phyloP scores from a whole-genome alignment of 2,797 vertebrate species.

The Falco peregrinus region DNA sequence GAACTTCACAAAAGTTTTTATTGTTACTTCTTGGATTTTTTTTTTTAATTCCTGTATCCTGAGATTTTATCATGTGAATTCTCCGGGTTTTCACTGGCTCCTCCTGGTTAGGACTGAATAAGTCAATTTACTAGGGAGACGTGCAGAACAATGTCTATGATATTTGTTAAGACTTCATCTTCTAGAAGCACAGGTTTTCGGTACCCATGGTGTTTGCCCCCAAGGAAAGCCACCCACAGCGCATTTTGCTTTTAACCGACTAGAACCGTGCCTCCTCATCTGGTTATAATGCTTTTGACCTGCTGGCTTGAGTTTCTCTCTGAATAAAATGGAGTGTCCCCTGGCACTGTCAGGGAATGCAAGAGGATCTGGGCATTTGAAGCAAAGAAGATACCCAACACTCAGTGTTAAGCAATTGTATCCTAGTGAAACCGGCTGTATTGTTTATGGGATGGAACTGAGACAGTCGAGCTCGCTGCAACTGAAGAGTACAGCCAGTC shows the following conservation, averaged over 20 bases:
- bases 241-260: background rate
- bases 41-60: background rate
- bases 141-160: background rate
- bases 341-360: background rate
- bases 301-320: background rate
- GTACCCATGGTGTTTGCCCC: background rate
- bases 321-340: background rate
- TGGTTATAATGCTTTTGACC: background rate
- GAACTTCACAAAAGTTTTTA: background rate
- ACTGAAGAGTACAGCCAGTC: background rate
- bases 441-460: background rate
- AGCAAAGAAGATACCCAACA: background rate
- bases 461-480: background rate
- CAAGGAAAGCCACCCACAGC: fast-evolving
- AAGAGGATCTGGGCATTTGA: background rate
- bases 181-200: background rate
- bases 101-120: background rate
- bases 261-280: background rate
- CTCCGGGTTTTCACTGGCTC: background rate
- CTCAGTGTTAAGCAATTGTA: background rate
- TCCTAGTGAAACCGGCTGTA: background rate
- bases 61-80: background rate
- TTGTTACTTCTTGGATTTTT: background rate
- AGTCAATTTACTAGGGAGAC: background rate
- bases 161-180: background rate